These are phyloP conservation scores for Himalopsyche phryganea DNA, from an alignment of 1,140 invertebrate genomes.

Conservation along the genomic window DNA sequence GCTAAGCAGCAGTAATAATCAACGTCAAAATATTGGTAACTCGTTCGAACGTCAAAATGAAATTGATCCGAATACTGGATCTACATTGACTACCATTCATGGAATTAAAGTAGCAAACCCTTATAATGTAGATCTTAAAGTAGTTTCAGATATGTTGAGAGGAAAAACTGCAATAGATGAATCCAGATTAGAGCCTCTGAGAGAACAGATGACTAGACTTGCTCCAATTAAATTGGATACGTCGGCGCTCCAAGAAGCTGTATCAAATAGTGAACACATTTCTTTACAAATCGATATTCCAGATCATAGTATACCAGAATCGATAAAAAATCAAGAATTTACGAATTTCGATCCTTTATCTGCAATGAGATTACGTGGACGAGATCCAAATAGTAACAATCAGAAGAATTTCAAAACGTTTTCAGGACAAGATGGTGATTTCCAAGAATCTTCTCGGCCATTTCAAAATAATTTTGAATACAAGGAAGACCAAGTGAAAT, in stretches of 20 bases:
- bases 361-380: slow-evolving; percentile 6
- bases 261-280: slow-evolving; percentile 41
- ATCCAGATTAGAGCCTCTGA: slow-evolving; percentile 37
- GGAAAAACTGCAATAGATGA: slow-evolving; percentile 44
- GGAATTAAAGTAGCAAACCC: slow-evolving; percentile 49
- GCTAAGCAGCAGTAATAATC: slow-evolving; percentile 37
- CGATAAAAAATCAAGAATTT: slow-evolving; percentile 12
- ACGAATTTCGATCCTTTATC: slow-evolving; percentile 10
- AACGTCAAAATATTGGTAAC: slow-evolving; percentile 35
- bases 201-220: slow-evolving; percentile 41
- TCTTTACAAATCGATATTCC: slow-evolving; percentile 24
- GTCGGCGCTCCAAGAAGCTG: slow-evolving; percentile 44
- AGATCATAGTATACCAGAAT: slow-evolving; percentile 9
- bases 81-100: slow-evolving; percentile 45
- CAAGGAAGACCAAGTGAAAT: slow-evolving; percentile 8
- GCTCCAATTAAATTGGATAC: slow-evolving; percentile 44
- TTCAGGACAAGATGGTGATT: slow-evolving; percentile 2
- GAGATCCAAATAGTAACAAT: slow-evolving; percentile 4
- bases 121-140: slow-evolving; percentile 48
- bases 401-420: too few species aligned
- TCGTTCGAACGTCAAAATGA: slow-evolving; percentile 40
- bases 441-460: slow-evolving; percentile 2
- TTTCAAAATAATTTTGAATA: slow-evolving; percentile 11
- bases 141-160: slow-evolving; percentile 50
- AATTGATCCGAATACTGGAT: slow-evolving; percentile 37